phyloP scores from a whole-genome alignment of 2,888 invertebrate genomes.

The Philopedon plagiatum region DNA sequence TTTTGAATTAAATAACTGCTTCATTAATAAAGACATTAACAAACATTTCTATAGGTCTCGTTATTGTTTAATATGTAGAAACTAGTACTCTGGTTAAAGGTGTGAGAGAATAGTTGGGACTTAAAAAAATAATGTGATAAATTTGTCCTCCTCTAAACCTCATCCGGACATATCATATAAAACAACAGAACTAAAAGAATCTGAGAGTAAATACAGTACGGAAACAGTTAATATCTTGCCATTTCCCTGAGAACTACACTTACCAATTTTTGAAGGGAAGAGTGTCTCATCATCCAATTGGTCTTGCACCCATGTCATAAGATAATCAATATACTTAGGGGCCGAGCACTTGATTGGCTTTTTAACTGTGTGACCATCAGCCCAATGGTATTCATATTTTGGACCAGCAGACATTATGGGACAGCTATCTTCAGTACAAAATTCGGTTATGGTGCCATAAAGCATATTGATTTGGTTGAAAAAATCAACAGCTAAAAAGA shows the following conservation, averaged over 20 bases:
- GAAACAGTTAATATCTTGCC: neutral
- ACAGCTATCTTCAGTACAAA: constrained; percentile 97
- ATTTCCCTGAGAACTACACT: constrained; percentile 3
- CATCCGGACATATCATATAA: too few relatives aligned
- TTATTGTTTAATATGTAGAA: too few relatives aligned
- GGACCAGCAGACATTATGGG: constrained; percentile 99
- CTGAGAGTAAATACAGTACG: neutral
- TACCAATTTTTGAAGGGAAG: constrained; percentile 95
- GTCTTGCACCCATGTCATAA: constrained; percentile 99
- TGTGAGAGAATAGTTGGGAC: too few relatives aligned
- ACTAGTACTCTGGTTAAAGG: too few relatives aligned
- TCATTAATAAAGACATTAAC: too few relatives aligned
- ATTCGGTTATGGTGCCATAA: constrained; percentile 99
- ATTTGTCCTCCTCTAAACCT: too few relatives aligned
- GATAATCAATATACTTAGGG: constrained; percentile 98
- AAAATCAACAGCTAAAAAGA: constrained; percentile 93
- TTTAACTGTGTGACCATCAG: constrained; percentile 97
- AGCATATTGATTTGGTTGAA: constrained; percentile 99
- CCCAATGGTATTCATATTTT: constrained; percentile 99
- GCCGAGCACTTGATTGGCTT: constrained; percentile 99
- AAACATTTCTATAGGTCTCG: too few relatives aligned
- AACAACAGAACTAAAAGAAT: too few relatives aligned
- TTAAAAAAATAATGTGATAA: too few relatives aligned
- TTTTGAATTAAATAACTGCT: too few relatives aligned
- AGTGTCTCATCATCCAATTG: constrained; percentile 98